Evolutionary conservation across 2,888 invertebrate genomes (phyloP).

Genomic region (Eudasyphora cyanicolor): DNA sequence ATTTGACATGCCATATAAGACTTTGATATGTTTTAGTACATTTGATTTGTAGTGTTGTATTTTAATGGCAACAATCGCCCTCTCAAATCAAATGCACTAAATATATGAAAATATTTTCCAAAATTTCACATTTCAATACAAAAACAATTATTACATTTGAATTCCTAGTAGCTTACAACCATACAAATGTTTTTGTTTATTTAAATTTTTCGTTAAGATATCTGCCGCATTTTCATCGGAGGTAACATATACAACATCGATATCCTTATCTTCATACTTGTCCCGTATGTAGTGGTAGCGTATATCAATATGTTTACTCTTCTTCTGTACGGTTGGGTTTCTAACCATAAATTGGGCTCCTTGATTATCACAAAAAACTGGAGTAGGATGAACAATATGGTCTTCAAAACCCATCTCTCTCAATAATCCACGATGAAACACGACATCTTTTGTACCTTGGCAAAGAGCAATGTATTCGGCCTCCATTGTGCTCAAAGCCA

Average conservation of each 20-base stretch:
- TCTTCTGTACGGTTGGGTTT: slow-evolving; percentile 17
- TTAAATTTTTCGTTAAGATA: slow-evolving; percentile 19
- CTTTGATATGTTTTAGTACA: no score
- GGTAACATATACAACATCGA: neutral
- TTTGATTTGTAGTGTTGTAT: neutral
- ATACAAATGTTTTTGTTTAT: slow-evolving; percentile 14
- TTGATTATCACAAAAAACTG: slow-evolving; percentile 20
- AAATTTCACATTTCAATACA: neutral
- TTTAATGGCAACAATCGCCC: neutral
- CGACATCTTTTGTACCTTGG: slow-evolving; percentile 52
- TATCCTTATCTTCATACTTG: slow-evolving; percentile 20
- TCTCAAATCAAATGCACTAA: slow-evolving; percentile 9
- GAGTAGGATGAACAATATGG: neutral
- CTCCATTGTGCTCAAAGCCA: slow-evolving; percentile 55
- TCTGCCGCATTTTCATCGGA: slow-evolving; percentile 3
- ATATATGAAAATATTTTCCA: neutral
- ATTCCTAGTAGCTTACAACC: no score
- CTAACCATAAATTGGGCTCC: slow-evolving; percentile 29
- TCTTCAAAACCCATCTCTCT: slow-evolving; percentile 10
- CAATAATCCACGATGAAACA: slow-evolving; percentile 30
- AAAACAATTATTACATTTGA: neutral
- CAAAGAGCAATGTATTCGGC: slow-evolving; percentile 62
- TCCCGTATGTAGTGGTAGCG: slow-evolving; percentile 17
- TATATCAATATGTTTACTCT: slow-evolving; percentile 28
- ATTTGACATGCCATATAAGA: no score